Evolutionary conservation across 2,888 invertebrate species (phyloP), one percentile per base, ranked within the genome.

Genomic region (Agonopterix alstromeriana): DNA sequence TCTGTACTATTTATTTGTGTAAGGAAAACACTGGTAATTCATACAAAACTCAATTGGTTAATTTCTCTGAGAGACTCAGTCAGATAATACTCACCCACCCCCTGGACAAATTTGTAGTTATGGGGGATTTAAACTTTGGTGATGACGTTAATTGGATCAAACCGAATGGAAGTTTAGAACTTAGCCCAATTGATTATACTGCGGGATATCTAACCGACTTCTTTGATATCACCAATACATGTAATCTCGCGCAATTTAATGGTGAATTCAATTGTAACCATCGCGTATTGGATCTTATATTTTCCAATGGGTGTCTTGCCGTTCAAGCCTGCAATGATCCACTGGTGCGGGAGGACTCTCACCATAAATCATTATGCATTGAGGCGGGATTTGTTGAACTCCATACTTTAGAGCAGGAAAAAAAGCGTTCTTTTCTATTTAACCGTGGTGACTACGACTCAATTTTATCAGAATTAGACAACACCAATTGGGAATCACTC

Each of bases 231-330:
- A 10, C 43, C 1, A 43, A 43, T 35, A 43, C 35, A 8, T 10
- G 10, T 8, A 43, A 35, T 88, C 10, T 14, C 12, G 46, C 3
- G 5, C 43, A 43, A 35, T 43, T 35, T 9, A 43, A 11, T 42
- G 17, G 40, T 35, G 35, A 43, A 10, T 10, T 8, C 10, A 43
- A 43, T 10, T 10, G 10, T 10, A 43, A 45, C 35, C 38, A 43
- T 7, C 43, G 49, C 10, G 10, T 55, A 9, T 9, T 56, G n/a
- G 56, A 54, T 10, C 42, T 50, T 1, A 52, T 54, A 1, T 42
- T 56, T 3, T 50, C 48, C 8, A 54, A 50, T 27, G 43, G 40
- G 9, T 2, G 10, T 35, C n/a, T 52, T 0, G 5, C 8, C 8
- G 52, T 56, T 1, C 2, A 8, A 1, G 17, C 35, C 0, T 51